These are phyloP conservation scores for Amiota minor DNA, from an alignment of 2,888 invertebrate genomes.

Conservation along the genomic window DNA sequence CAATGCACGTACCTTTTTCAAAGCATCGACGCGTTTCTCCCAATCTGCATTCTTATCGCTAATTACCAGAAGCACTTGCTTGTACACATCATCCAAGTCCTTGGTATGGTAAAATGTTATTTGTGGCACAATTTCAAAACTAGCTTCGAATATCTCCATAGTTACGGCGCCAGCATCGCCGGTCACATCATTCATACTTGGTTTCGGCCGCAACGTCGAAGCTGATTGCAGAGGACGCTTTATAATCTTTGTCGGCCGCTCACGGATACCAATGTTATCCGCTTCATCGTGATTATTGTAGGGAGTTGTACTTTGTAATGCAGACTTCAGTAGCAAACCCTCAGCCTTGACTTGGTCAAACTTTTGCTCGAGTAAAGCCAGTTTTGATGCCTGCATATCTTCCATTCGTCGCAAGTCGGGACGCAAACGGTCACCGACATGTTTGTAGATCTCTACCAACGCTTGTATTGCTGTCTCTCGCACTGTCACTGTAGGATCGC, in stretches of 20 bases:
- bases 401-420: conserved; percentile 87
- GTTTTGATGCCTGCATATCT: conserved; percentile 82
- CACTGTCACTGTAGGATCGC: conserved; percentile 90
- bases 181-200: conserved; percentile 51
- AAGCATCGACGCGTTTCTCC: conserved; percentile 93
- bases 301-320: conserved; percentile 66
- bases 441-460: conserved; percentile 91
- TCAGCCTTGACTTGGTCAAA: conserved; percentile 90
- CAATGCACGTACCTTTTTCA: conserved; percentile 89
- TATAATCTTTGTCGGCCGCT: conserved; percentile 74
- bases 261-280: conserved; percentile 71
- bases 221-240: conserved; percentile 72
- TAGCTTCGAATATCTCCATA: conserved; percentile 87
- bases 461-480: conserved; percentile 90
- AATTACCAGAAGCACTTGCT: conserved; percentile 82
- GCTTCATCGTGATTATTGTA: conserved; percentile 72
- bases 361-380: conserved; percentile 82
- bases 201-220: conserved; percentile 64
- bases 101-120: conserved; percentile 87
- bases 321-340: conserved; percentile 85
- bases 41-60: conserved; percentile 90
- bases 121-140: conserved; percentile 88
- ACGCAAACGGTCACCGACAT: conserved; percentile 89
- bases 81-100: conserved; percentile 88
- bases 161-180: conserved; percentile 89